phyloP scores from a whole-genome alignment of 1,140 invertebrate species.

The Cephus cinctus region DNA sequence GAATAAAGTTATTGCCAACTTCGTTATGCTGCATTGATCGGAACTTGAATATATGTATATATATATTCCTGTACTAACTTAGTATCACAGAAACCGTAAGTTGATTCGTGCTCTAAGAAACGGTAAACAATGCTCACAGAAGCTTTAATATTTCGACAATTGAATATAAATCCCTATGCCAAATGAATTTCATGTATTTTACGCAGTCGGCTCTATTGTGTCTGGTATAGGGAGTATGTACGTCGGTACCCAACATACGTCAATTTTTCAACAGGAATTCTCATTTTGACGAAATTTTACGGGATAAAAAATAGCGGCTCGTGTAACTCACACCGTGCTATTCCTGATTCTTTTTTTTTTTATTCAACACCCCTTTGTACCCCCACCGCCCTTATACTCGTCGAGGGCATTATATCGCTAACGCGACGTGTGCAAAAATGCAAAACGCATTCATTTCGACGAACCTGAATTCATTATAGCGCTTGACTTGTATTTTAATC shows the following conservation, averaged over 20 bases:
- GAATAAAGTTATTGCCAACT: conserved; percentile 49
- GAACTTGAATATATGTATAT: background rate
- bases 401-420: conserved; percentile 15
- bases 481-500: conserved; percentile 30
- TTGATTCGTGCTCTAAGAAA: too few relatives aligned
- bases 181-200: too few relatives aligned
- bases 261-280: conserved; percentile 43
- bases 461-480: conserved; percentile 32
- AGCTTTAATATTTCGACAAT: too few relatives aligned
- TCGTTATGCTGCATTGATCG: conserved; percentile 40
- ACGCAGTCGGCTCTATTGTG: background rate
- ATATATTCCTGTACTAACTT: background rate
- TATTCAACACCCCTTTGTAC: conserved; percentile 1
- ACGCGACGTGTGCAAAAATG: conserved; percentile 25
- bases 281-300: conserved; percentile 38
- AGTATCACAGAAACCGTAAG: too few relatives aligned
- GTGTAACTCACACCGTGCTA: conserved; percentile 29
- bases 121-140: too few relatives aligned
- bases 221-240: too few relatives aligned
- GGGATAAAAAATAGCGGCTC: conserved; percentile 33
- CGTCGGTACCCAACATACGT: too few relatives aligned
- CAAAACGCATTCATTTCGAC: conserved; percentile 37
- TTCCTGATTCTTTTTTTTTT: conserved; percentile 17
- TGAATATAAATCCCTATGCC: too few relatives aligned
- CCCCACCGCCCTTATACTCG: conserved; percentile 11